These are phyloP conservation scores for Sarcoramphus papa DNA, from an alignment of 2,797 vertebrate species.

Conservation along the genomic window DNA sequence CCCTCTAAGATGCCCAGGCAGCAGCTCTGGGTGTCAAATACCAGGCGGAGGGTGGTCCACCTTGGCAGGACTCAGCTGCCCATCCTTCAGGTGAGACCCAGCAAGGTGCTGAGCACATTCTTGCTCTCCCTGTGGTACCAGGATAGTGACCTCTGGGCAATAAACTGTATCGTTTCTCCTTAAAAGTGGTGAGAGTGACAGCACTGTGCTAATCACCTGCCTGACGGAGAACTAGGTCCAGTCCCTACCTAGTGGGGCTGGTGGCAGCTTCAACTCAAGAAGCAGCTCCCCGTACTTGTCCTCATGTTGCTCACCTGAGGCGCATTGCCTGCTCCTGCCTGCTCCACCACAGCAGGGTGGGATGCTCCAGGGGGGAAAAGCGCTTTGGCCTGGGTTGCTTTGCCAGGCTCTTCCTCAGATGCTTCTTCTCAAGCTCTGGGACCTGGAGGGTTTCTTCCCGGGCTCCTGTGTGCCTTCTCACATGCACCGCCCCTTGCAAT, in stretches of 20 bases:
- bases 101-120: background rate
- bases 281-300: background rate
- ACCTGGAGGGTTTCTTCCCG: background rate
- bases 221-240: background rate
- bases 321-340: background rate
- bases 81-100: background rate
- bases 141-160: background rate
- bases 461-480: background rate
- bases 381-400: background rate
- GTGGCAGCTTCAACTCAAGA: background rate
- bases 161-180: background rate
- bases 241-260: background rate
- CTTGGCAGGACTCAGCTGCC: background rate
- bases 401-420: background rate
- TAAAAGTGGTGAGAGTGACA: background rate
- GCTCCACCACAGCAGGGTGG: background rate
- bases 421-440: background rate
- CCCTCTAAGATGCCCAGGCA: background rate
- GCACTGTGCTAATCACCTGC: background rate
- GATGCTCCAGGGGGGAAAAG: background rate
- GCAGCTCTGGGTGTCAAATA: background rate
- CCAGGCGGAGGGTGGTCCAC: no score
- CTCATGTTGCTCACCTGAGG: background rate
- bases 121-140: background rate
- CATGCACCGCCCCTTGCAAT: background rate